These are phyloP conservation scores for Tachysurus fulvidraco DNA, from an alignment of 2,113 vertebrate genomes.

Conservation along the genomic window DNA sequence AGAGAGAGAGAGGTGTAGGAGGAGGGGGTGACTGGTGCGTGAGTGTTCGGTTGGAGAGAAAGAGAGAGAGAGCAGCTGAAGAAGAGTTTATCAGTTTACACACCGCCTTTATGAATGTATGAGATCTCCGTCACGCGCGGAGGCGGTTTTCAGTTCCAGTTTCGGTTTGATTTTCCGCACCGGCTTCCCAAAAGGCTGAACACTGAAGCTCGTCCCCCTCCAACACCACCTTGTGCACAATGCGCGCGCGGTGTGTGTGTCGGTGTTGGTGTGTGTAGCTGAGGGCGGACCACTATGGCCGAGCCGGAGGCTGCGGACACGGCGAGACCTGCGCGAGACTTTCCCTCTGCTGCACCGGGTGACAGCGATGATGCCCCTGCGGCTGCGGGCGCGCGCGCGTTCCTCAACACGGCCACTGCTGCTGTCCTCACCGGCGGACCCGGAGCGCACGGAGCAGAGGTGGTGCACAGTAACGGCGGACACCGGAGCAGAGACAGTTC, in stretches of 20 bases:
- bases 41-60: neutral
- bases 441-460: constrained; percentile 63
- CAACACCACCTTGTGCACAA: constrained; percentile 6
- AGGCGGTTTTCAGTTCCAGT: neutral
- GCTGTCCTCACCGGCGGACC: constrained; percentile 59
- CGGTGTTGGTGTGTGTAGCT: constrained; percentile 56
- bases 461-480: constrained; percentile 72
- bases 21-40: constrained; percentile 14
- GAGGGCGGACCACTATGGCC: constrained; percentile 70
- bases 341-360: neutral
- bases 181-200: constrained; percentile 32
- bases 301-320: constrained; percentile 38
- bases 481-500: constrained; percentile 80
- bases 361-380: constrained; percentile 51
- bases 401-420: constrained; percentile 65
- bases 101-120: constrained; percentile 40
- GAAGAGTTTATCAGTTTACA: constrained; percentile 1
- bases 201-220: constrained; percentile 54
- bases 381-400: constrained; percentile 48
- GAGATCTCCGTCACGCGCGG: constrained; percentile 15
- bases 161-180: constrained; percentile 25
- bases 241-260: constrained; percentile 51
- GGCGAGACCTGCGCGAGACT: constrained; percentile 45
- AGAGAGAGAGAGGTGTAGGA: too few relatives aligned
- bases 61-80: neutral